Evolutionary conservation across 1,140 invertebrate genomes (phyloP).

Genomic region (Drosophila santomea): DNA sequence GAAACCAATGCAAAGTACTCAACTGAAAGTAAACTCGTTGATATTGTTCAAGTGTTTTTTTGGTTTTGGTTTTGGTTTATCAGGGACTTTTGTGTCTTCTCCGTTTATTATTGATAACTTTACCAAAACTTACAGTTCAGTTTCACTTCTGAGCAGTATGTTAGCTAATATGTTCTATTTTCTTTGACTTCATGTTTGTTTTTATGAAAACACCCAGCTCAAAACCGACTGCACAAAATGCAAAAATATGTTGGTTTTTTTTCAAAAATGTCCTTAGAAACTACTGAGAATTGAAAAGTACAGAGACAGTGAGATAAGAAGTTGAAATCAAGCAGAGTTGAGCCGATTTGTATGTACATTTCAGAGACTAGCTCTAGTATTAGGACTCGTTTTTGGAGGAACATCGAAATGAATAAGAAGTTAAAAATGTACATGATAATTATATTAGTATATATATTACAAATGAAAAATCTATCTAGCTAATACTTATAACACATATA

Average conservation of each 20-base stretch:
- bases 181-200: conserved; percentile 25
- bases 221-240: conserved; percentile 75
- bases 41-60: conserved; percentile 64
- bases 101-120: conserved; percentile 22
- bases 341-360: conserved; percentile 49
- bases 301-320: conserved; percentile 46
- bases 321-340: conserved; percentile 43
- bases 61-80: conserved; percentile 27
- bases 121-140: conserved; percentile 63
- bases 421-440: conserved; percentile 65
- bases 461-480: conserved; percentile 57
- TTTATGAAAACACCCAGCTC: conserved; percentile 68
- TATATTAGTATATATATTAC: conserved; percentile 61
- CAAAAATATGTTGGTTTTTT: conserved; percentile 52
- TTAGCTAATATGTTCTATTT: conserved; percentile 13
- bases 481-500: conserved; percentile 36
- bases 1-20: conserved; percentile 50
- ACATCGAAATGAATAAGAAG: conserved; percentile 39
- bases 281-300: conserved; percentile 39
- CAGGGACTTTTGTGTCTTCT: conserved; percentile 19
- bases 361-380: conserved; percentile 20
- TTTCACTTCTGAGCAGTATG: conserved; percentile 15
- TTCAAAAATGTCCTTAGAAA: conserved; percentile 44
- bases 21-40: conserved; percentile 56
- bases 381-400: conserved; percentile 3